Conservation (phyloP, 2,113 vertebrate species). For the Callipepla californica region DNA sequence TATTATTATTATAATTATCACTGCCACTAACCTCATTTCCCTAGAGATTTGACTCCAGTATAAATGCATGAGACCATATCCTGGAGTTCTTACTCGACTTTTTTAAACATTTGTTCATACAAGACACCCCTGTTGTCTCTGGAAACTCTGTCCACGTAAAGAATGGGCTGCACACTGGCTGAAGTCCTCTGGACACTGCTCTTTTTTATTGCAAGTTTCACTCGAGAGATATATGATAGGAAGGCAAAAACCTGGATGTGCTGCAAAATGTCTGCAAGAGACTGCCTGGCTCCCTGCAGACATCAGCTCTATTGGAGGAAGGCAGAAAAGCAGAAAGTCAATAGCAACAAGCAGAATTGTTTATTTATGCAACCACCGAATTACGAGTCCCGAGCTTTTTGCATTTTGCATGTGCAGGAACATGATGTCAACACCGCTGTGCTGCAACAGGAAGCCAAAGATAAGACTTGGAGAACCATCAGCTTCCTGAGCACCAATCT, state of each 20-base stretch:
- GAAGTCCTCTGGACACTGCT: neutral
- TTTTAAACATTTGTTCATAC: neutral
- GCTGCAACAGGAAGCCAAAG: slow-evolving; percentile 61
- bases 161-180: neutral
- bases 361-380: slow-evolving; percentile 24
- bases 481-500: slow-evolving; percentile 4
- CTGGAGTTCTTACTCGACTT: neutral
- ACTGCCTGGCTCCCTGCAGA: neutral
- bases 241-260: neutral
- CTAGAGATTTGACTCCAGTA: slow-evolving; percentile 21
- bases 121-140: neutral
- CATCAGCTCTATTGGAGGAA: neutral
- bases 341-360: neutral
- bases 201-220: neutral
- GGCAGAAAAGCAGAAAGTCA: neutral
- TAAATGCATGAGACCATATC: neutral
- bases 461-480: slow-evolving; percentile 40
- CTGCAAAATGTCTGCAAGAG: neutral
- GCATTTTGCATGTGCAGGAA: slow-evolving; percentile 46
- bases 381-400: neutral
- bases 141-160: neutral
- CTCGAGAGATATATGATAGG: neutral
- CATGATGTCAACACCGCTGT: slow-evolving; percentile 34
- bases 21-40: slow-evolving; percentile 42
- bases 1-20: slow-evolving; percentile 12